Base-by-base conservation (phyloP, 2,797 vertebrate species). In the Myotis findleyi region DNA sequence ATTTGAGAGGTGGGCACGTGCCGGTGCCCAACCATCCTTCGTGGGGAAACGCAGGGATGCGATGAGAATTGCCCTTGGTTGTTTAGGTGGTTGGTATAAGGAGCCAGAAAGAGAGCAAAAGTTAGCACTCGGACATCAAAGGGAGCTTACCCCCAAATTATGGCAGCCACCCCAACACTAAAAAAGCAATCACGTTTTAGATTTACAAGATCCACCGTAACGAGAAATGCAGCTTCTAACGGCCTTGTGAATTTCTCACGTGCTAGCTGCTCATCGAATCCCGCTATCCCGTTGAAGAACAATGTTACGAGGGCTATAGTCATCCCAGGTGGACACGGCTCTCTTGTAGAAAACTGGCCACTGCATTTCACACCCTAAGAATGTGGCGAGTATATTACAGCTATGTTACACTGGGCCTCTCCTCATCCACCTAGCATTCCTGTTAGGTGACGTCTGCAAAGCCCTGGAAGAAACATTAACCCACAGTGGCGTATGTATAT, bases 91-190 rank as follows among this genome's bases (percentile, higher is more conserved):
- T 68, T 94, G 83, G 89, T 95, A 86, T 62, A 80, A 89, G 85
- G 82, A 92, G 84, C 93, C 92, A 55, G 79, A 69, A 76, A 84
- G 69, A 80, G 76, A 27, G 33, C 49, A 87, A 84, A 89, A 92
- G 95, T 93, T 51, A 87, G 93, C 81, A n/a, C 92, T 93, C 44
- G 16, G 72, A 91, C 87, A 79, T 3, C 95, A 96, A 97, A 62
- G 33, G 66, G 57, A 36, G 33, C 57, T 68, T 33, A 69, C 85
- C 69, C 82, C 0, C 0, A 49, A 66, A 83, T 87, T 83, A 79
- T 76, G 68, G 38, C 8, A 75, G 86, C 75, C 80, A 92, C 27
- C 25, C 41, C 59, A 36, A 49, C 25, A 23, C 79, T 93, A 87
- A 80, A 88, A 96, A 96, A 59, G 75, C 87, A 80, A 96, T 79